Percentiles rank a stretch among this genome's conserved stretches.
phyloP scores from a whole-genome alignment of 2,888 invertebrate species.

The Halictus ligatus region DNA sequence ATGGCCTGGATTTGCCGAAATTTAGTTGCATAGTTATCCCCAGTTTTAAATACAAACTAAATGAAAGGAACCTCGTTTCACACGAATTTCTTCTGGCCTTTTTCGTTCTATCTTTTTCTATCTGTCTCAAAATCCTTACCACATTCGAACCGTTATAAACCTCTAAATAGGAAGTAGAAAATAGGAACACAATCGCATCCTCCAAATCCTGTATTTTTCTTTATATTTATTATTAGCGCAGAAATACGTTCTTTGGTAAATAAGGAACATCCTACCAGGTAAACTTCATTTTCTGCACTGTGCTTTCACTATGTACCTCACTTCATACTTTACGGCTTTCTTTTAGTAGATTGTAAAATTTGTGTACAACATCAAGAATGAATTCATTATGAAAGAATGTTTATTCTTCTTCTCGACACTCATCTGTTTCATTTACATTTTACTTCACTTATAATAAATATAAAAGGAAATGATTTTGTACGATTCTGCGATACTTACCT shows the following conservation, averaged over 20 bases:
- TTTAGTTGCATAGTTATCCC: neutral
- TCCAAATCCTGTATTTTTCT: neutral
- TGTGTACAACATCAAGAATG: neutral
- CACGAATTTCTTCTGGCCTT: slow-evolving; percentile 20
- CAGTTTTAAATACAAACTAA: neutral
- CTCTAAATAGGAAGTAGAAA: slow-evolving; percentile 3
- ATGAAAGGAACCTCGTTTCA: neutral
- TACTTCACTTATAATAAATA: no score
- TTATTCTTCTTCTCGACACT: neutral
- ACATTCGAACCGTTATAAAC: slow-evolving; percentile 11
- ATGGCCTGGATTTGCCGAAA: no score
- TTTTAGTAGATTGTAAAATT: neutral
- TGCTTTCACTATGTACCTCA: neutral
- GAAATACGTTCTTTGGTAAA: slow-evolving; percentile 4
- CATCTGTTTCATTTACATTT: neutral
- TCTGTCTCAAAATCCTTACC: slow-evolving; percentile 19
- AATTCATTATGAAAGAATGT: neutral
- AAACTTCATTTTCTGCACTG: neutral
- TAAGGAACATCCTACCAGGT: neutral
- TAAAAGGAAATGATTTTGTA: no score
- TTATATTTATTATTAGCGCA: neutral
- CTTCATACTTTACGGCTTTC: neutral
- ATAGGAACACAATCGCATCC: slow-evolving; percentile 16
- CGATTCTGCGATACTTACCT: no score
- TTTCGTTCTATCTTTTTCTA: neutral